These are phyloP conservation scores for Gavia stellata DNA, from an alignment of 2,113 vertebrate genomes.

Conservation along the genomic window DNA sequence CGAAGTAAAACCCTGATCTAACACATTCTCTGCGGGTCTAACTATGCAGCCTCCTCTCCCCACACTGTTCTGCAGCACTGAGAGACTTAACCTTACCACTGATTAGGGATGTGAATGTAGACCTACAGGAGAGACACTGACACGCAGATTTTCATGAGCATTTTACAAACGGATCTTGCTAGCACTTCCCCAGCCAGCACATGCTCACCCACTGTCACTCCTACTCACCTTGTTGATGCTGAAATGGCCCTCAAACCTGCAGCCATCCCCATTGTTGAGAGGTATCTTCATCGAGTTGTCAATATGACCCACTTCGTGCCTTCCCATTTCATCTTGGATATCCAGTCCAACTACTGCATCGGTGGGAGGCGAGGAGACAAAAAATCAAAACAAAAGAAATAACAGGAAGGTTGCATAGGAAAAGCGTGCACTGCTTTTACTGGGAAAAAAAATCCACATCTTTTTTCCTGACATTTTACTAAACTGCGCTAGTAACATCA, in stretches of 20 bases:
- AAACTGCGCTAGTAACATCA: background rate
- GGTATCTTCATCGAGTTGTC: slow-evolving; percentile 98
- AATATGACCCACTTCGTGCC: slow-evolving; percentile 96
- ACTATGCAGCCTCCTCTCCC: background rate
- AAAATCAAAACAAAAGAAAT: background rate
- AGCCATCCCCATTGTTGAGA: slow-evolving; percentile 86
- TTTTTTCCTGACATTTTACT: background rate
- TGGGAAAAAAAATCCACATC: background rate
- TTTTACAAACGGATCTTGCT: background rate
- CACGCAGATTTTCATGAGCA: background rate
- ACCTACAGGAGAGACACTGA: background rate
- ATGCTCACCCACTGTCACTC: background rate
- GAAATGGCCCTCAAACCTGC: slow-evolving; percentile 96
- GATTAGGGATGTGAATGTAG: background rate
- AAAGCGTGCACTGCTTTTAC: background rate
- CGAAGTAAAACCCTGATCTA: background rate
- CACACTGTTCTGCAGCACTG: background rate
- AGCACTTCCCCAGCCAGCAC: background rate
- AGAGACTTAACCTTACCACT: background rate
- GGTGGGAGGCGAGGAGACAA: background rate
- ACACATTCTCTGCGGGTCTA: background rate
- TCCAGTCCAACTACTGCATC: slow-evolving; percentile 91
- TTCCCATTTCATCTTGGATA: slow-evolving; percentile 99
- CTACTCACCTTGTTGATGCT: slow-evolving; percentile 92
- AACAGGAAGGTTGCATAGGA: background rate